Evolutionary conservation across 2,888 invertebrate species (phyloP), one percentile per base, ranked within the genome.

Genomic region (Microplitis manilae): DNA sequence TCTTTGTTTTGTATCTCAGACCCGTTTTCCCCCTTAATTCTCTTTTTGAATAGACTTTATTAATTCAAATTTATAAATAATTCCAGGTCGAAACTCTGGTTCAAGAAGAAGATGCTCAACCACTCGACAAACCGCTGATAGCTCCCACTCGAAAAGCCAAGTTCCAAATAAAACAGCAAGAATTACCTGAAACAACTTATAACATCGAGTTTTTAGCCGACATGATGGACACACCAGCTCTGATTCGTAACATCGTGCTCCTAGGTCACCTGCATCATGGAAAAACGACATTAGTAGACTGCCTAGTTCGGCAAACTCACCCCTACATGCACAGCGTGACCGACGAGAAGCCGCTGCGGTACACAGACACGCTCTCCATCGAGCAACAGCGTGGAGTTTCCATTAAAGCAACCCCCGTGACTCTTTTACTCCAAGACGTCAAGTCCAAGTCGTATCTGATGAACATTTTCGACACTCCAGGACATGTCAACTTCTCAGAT

Each of bases 401-500:
- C 76, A 99, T 98, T 72, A 99, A 99, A 91, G 94, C 98, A 0
- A 96, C 96, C 80, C 99, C 99, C 0, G 96, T 99, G 0, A 98
- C 98, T 0, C 91, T 99, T 1, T 93, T 99, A 0, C 91, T 99
- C 79, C 98, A 97, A 84, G 98, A 98, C 89, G 94, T 97, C 0
- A 96, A 97, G 87, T 95, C 96, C 77, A 99, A 99, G 90, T 98
- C 98, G n/a, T 98, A 95, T 90, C 91, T 99, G 61, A 92, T 99
- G 87, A 99, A 99, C 87, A 94, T 99, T 75, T 97, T 98, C 91
- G 99, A 99, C 87, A 98, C 99, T 0, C 99, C 96, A 0, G 96
- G 99, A 1, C 99, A 99, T 91, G 99, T 99, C 0, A 99, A 99
- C 90, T 99, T 99, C 90, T 98, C 98, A 40, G 99, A 99, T 91